A percentile compares a stretch with the other conserved stretches of the same genome.
phyloP scores from a whole-genome alignment of 2,888 invertebrate genomes.

The Mamestra brassicae region DNA sequence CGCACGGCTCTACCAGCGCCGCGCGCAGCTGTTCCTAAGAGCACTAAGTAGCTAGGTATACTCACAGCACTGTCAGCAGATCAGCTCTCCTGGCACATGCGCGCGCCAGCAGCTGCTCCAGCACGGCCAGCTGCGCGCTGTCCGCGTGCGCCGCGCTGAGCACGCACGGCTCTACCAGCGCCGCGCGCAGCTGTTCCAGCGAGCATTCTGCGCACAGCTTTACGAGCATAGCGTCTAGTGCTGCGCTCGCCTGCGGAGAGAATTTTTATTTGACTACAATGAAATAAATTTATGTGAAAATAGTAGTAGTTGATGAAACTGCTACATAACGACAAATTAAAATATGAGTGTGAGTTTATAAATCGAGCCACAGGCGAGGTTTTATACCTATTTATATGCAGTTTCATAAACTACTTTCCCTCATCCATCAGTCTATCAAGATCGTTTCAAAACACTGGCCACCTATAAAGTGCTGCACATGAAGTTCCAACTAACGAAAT shows the following conservation, averaged over 20 bases:
- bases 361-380: no score
- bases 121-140: conserved; percentile 69
- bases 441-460: no score
- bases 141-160: conserved; percentile 56
- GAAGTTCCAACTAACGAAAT: no score
- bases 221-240: conserved; percentile 75
- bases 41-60: not conserved
- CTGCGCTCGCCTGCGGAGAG: conserved; percentile 76
- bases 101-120: conserved; percentile 75
- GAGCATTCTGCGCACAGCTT: conserved; percentile 64
- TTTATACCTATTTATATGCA: no score
- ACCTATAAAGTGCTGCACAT: no score
- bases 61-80: conserved; percentile 62
- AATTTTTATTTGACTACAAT: no score
- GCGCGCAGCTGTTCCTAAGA: conserved; percentile 28
- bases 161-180: conserved; percentile 73
- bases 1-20: conserved; percentile 72
- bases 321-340: no score
- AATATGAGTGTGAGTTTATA: no score
- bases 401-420: no score
- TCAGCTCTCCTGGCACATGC: conserved; percentile 71
- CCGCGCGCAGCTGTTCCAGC: conserved; percentile 53
- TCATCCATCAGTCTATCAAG: no score
- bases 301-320: no score
- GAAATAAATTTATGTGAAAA: no score